Percentiles rank a stretch among this genome's conserved stretches.
These are phyloP conservation scores for Phytoseiulus persimilis DNA, from an alignment of 2,888 invertebrate species.

Conservation along the genomic window DNA sequence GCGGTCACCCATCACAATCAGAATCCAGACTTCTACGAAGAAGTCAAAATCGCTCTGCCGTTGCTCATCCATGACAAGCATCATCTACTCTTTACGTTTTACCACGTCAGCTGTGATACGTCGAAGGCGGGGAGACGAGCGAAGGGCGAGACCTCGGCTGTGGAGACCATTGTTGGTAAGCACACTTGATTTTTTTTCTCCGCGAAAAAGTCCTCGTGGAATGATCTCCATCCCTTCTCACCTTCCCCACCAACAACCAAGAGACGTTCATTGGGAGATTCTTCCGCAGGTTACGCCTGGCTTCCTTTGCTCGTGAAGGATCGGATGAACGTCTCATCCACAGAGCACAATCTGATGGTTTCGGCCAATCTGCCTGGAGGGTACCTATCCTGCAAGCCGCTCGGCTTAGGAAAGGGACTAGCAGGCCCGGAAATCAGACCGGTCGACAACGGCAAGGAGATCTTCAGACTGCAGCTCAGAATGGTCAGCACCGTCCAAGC, in stretches of 20 bases:
- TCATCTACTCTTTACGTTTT: slow-evolving; percentile 87
- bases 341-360: slow-evolving; percentile 72
- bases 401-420: slow-evolving; percentile 82
- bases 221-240: no score
- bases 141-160: slow-evolving; percentile 17
- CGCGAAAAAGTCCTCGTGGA: no score
- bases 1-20: slow-evolving; percentile 78
- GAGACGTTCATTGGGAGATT: no score
- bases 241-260: no score
- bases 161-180: slow-evolving; percentile 21
- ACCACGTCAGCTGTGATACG: slow-evolving; percentile 82
- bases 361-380: slow-evolving; percentile 78
- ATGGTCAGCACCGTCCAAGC: slow-evolving; percentile 84
- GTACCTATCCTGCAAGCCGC: slow-evolving; percentile 77
- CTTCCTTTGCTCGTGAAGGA: slow-evolving; percentile 74
- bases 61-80: slow-evolving; percentile 72
- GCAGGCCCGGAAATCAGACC: slow-evolving; percentile 82
- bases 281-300: slow-evolving; percentile 85
- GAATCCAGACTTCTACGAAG: slow-evolving; percentile 81
- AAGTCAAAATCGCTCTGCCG: slow-evolving; percentile 80
- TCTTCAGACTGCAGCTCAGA: slow-evolving; percentile 74
- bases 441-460: slow-evolving; percentile 80
- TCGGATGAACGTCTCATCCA: slow-evolving; percentile 52
- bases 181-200: no score
- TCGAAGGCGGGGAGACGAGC: slow-evolving; percentile 50